Evolutionary conservation across 2,113 vertebrate species (phyloP), one percentile per base, ranked within the genome.

Genomic region (Notothenia rossii): DNA sequence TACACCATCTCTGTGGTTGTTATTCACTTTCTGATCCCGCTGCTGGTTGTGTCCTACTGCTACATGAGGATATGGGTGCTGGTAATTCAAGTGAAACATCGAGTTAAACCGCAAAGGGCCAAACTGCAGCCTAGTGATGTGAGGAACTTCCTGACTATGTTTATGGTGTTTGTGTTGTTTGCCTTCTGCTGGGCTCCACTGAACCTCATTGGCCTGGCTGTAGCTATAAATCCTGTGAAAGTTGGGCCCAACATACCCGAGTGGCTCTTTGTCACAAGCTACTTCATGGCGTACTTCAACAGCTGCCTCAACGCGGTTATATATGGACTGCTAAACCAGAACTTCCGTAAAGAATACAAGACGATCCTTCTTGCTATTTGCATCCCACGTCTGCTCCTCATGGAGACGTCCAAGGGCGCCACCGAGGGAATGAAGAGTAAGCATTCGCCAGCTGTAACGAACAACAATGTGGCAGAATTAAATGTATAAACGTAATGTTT

Each of bases 31-130:
- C 86, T 96, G 46, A 86, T 96, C 79, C 95, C 95, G 0, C 83
- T 95, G 58, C 76, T 93, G 56, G 92, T 95, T 33, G 94, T 96
- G 65, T 94, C 94, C 22, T 95, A 93, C 88, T 96, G 95, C 80
- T 96, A 95, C 86, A 84, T 96, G 88, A 87, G 92, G 60, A 96
- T 96, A 86, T 96, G 95, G 95, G 90, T 94, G 43, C 81, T 95
- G 14, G 94, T 95, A 53, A 91, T 95, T 64, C 92, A 94, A 45
- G 94, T 95, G 33, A 92, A 94, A 48, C 94, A 92, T 18, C 50
- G 93, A 7, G 94, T 95, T 17, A 95, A 93, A 81, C 94, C 92
- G 17, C 83, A 88, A 36, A 80, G 89, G 60, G 79, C 92, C 61
- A 94, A 91, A 77, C 86, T 93, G 56, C 95, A 93, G 86, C 90